Conservation (phyloP, 2,888 invertebrate species). For the Timema podura region DNA sequence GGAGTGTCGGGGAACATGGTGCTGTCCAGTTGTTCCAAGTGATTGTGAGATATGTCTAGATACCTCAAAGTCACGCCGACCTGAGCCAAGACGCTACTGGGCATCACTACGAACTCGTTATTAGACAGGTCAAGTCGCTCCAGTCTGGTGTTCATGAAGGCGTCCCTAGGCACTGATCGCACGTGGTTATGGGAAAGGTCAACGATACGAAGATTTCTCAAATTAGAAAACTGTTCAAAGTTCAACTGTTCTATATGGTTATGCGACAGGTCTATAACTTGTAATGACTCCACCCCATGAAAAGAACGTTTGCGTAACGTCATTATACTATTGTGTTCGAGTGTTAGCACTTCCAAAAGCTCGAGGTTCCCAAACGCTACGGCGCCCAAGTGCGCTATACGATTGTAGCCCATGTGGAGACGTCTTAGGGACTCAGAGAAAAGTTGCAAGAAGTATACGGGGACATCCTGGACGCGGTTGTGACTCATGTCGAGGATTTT, state of each 20-base stretch:
- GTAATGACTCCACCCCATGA: slow-evolving; percentile 36
- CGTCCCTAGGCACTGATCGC: slow-evolving; percentile 30
- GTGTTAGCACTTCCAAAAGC: slow-evolving; percentile 34
- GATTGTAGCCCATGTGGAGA: slow-evolving; percentile 41
- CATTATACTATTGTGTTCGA: slow-evolving; percentile 38
- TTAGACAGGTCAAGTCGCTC: slow-evolving; percentile 38
- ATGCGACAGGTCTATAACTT: slow-evolving; percentile 39
- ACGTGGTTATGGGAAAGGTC: slow-evolving; percentile 38
- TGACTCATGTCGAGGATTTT: slow-evolving; percentile 37
- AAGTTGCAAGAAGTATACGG: slow-evolving; percentile 37
- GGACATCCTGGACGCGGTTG: slow-evolving; percentile 37
- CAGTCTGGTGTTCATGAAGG: slow-evolving; percentile 25
- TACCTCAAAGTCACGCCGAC: slow-evolving; percentile 34
- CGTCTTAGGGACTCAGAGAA: slow-evolving; percentile 36
- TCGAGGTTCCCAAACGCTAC: slow-evolving; percentile 36
- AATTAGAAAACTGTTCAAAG: slow-evolving; percentile 32
- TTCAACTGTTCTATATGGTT: slow-evolving; percentile 39
- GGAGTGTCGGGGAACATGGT: slow-evolving; percentile 41
- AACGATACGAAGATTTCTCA: slow-evolving; percentile 32
- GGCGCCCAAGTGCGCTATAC: slow-evolving; percentile 37
- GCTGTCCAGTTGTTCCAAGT: slow-evolving; percentile 42
- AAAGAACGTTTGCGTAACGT: slow-evolving; percentile 26
- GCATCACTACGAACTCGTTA: slow-evolving; percentile 37
- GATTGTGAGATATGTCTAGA: slow-evolving; percentile 42
- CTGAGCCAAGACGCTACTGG: slow-evolving; percentile 33